Evolutionary conservation across 1,140 invertebrate genomes (phyloP), one percentile per base, ranked within the genome.

Genomic region (Heliconius nattereri): DNA sequence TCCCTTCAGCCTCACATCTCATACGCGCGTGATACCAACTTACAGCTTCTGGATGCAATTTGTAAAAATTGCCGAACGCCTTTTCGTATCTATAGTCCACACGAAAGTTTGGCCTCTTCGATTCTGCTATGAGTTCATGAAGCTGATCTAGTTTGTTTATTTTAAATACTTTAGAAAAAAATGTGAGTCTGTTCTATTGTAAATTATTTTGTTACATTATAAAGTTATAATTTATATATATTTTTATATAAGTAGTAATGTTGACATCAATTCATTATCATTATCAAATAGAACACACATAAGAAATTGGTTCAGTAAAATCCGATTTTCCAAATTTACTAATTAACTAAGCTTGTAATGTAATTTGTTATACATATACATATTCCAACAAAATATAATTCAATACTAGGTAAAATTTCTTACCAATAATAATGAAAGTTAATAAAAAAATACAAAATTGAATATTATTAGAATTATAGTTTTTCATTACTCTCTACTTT

Each of bases 11-110:
- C 32, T 87, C 86, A 76, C 93, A 94, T 2, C 88, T 86, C 11
- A 87, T 83, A 11, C 87, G 77, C 0, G 92, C 92, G 19, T 88
- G 84, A n/a, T 81, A 37, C 91, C 91, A 94, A n/a, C 71, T 83
- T 8, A 86, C 79, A 0, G 85, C 79, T 5, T 83, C 57, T 0
- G 84, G 81, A 76, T 94, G 92, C 54, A 91, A 74, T 75, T 94
- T 94, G 82, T 94, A 94, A 81, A 91, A 92, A 7, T 85, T 80
- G 29, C 86, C 76, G 75, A 91, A 91, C 6, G 86, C 87, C 75
- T 87, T 87, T 66, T 90, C 89, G 49, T 88, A 91, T 60, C 85
- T 83, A 75, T 87, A 90, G 84, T 92, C 88, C 11, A 79, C 75
- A 13, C 89, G 84, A 75, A 82, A 91, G 13, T 84, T 83, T 19